Base-by-base conservation (phyloP, 1,140 invertebrate genomes). In the Chymomyza costata region DNA sequence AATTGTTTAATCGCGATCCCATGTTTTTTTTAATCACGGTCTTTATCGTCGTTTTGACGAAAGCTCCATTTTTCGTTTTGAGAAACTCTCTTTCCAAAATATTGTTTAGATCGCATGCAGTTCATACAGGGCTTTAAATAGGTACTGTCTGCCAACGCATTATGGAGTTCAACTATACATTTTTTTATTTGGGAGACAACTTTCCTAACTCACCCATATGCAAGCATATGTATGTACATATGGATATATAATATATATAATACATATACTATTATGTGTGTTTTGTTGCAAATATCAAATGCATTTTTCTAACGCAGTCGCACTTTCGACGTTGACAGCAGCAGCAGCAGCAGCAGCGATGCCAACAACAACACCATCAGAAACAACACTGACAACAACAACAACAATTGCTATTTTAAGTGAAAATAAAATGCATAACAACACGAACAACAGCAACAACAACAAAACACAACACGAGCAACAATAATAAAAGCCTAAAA, bases 291-390 rank as follows among this genome's bases (percentile, higher is more conserved):
- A 67, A 81, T 80, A 67, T 81, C 55, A 80, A 81, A 80, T 80
- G 68, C 64, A 71, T 70, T 78, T 80, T 82, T 83, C 80, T 83
- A 83, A 83, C 80, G 80, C 80, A 83, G 80, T 68, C 80, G 80
- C 80, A 83, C 71, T 82, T 74, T 80, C 73, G 56, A 80, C 73
- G 60, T 56, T 69, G 61, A 78, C 74, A 62, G 53, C 45, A 55
- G 46, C 49, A 46, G 41, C 60, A 52, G 3, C 51, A 43, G 7
- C 37, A 32, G 17, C 49, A 46, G 15, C 47, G 40, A 21, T 63
- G 16, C 25, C 50, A 47, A 38, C 53, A 49, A 48, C 38, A 21
- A 47, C 57, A 56, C 50, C 41, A 40, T 34, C 25, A 37, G 25
- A 35, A 47, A 35, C 49, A 67, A 45, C 39, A 48, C 51, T 32